Conservation (phyloP, 2,888 invertebrate species). For the Meghimatium bilineatum region DNA sequence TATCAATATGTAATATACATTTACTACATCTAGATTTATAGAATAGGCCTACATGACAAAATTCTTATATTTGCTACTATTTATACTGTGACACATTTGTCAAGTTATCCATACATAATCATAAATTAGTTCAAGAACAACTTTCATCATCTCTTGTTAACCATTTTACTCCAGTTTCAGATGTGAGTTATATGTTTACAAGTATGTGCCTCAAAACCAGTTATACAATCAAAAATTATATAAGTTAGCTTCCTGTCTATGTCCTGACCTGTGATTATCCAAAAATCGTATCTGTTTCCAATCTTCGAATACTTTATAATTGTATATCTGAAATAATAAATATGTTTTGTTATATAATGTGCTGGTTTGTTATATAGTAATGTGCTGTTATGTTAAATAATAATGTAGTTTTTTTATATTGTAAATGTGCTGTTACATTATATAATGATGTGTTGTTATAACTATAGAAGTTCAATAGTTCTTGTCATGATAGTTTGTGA, state of each 20-base stretch:
- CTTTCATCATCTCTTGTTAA: background rate
- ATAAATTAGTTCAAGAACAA: background rate
- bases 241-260: background rate
- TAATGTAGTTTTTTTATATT: too few species aligned
- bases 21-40: background rate
- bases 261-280: background rate
- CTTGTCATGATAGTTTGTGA: too few species aligned
- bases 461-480: too few species aligned
- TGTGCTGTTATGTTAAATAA: too few species aligned
- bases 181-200: background rate
- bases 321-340: slow-evolving; percentile 21
- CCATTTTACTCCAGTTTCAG: background rate
- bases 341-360: slow-evolving; percentile 6
- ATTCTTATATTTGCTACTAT: background rate
- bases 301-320: background rate
- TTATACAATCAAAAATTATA: background rate
- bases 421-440: too few species aligned
- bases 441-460: too few species aligned
- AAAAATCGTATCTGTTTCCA: background rate
- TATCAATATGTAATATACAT: background rate
- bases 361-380: too few species aligned
- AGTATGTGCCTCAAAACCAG: slow-evolving; percentile 3
- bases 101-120: background rate
- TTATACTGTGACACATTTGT: background rate
- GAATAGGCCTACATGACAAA: background rate